Percentiles rank a stretch among this genome's conserved stretches.
These are phyloP conservation scores for Melanotaenia nigrans DNA, from an alignment of 2,797 vertebrate species.

Conservation along the genomic window DNA sequence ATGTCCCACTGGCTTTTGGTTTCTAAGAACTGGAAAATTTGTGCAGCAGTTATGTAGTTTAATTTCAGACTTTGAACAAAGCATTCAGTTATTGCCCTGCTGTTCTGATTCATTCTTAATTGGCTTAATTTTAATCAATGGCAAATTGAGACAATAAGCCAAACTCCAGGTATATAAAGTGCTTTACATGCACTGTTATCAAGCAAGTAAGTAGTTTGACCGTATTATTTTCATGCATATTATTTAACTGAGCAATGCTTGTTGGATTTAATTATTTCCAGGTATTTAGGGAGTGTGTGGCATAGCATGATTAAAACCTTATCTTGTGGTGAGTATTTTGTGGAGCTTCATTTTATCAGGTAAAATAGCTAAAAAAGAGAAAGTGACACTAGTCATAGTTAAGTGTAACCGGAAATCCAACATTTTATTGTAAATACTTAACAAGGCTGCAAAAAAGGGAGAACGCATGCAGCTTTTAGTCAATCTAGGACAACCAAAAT, in stretches of 20 bases:
- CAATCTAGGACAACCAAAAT: no score
- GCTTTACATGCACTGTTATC: background rate
- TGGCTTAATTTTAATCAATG: constrained; percentile 57
- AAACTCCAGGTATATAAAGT: constrained; percentile 1
- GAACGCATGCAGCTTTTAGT: no score
- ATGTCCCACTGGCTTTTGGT: constrained; percentile 6
- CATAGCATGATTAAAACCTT: background rate
- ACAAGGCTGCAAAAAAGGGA: no score
- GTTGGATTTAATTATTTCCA: no score
- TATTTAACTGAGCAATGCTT: background rate
- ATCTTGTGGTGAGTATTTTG: no score
- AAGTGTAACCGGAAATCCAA: no score
- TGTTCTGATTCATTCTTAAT: constrained; percentile 44
- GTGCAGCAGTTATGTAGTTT: constrained; percentile 48
- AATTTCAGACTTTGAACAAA: constrained; percentile 49
- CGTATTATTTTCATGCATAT: background rate
- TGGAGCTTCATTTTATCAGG: no score
- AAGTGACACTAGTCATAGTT: no score
- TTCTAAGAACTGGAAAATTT: constrained; percentile 42
- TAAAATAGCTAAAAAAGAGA: no score
- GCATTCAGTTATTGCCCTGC: constrained; percentile 32
- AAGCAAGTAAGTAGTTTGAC: background rate
- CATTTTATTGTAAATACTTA: no score
- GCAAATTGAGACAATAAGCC: constrained; percentile 17
- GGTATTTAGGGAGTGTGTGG: no score